These are phyloP conservation scores for Calliphora vomitoria DNA, from an alignment of 2,888 invertebrate species.

Conservation along the genomic window DNA sequence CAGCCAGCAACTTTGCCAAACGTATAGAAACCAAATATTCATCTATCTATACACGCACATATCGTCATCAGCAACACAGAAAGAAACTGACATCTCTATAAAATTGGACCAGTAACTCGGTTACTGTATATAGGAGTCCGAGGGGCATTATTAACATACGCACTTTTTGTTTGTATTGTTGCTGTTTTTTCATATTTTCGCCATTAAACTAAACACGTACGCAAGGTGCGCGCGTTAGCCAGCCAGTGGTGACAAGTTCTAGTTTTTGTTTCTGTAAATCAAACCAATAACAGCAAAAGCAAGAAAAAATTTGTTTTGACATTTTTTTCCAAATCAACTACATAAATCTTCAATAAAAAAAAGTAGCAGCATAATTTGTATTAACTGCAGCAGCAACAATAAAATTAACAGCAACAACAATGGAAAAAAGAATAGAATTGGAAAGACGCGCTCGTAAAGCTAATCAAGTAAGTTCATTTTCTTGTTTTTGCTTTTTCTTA, in stretches of 20 bases:
- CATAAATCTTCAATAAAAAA: conserved; percentile 13
- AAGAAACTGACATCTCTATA: neutral
- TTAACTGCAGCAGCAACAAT: conserved; percentile 47
- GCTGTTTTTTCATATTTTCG: neutral
- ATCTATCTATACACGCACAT: conserved; percentile 4
- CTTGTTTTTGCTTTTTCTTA: neutral
- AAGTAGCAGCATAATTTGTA: neutral
- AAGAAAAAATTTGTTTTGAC: neutral
- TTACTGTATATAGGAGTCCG: conserved; percentile 18
- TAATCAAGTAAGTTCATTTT: conserved; percentile 90
- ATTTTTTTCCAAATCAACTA: neutral
- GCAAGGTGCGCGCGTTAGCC: conserved; percentile 52
- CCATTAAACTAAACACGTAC: conserved; percentile 41
- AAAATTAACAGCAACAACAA: conserved; percentile 81
- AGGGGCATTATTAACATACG: conserved; percentile 47
- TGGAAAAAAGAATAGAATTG: conserved; percentile 98
- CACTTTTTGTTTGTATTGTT: conserved; percentile 15
- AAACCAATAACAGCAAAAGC: conserved; percentile 31
- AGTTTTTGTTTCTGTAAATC: conserved; percentile 25
- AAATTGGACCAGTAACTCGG: conserved; percentile 10
- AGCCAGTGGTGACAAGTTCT: conserved; percentile 55
- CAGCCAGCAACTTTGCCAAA: conserved; percentile 51
- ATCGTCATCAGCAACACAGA: neutral
- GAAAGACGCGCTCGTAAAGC: conserved; percentile 96
- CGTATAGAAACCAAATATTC: conserved; percentile 13